Evolutionary conservation across 2,113 vertebrate species (phyloP).

Genomic region (Acrocephalus arundinaceus): DNA sequence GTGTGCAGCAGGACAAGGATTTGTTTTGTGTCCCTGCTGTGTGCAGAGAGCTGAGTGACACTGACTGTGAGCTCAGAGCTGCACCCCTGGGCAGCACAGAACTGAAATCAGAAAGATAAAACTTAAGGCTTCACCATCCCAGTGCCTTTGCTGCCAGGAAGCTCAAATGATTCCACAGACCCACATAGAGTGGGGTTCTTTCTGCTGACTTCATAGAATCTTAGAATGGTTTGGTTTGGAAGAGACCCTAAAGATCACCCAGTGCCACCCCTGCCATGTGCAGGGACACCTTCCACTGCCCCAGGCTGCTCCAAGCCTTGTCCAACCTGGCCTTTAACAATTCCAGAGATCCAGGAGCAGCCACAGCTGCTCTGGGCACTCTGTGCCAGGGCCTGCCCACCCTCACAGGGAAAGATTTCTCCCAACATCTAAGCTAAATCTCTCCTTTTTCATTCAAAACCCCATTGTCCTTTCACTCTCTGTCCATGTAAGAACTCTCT

Average conservation of each 20-base stretch:
- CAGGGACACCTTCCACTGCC: neutral
- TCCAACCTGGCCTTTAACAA: neutral
- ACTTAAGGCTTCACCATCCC: neutral
- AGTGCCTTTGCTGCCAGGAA: neutral
- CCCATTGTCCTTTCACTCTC: neutral
- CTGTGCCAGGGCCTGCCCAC: accelerated
- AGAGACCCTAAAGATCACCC: too few relatives aligned
- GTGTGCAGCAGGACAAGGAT: too few relatives aligned
- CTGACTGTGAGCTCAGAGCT: too few relatives aligned
- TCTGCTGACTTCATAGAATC: neutral
- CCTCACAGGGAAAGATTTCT: neutral
- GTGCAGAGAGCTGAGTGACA: too few relatives aligned
- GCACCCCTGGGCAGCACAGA: too few relatives aligned
- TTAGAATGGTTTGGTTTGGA: neutral
- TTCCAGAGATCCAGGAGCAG: neutral
- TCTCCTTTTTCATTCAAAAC: neutral
- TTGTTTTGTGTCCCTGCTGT: too few relatives aligned
- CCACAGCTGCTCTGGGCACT: neutral
- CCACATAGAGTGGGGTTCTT: neutral
- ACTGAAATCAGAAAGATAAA: too few relatives aligned
- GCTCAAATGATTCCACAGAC: neutral
- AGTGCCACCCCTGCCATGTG: neutral
- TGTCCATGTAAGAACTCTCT: neutral
- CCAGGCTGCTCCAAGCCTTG: neutral
- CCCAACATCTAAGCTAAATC: neutral